A percentile compares a stretch with the other conserved stretches of the same genome.
Conservation (phyloP, 2,797 vertebrate species). For the Petrocephalus sullivani region DNA sequence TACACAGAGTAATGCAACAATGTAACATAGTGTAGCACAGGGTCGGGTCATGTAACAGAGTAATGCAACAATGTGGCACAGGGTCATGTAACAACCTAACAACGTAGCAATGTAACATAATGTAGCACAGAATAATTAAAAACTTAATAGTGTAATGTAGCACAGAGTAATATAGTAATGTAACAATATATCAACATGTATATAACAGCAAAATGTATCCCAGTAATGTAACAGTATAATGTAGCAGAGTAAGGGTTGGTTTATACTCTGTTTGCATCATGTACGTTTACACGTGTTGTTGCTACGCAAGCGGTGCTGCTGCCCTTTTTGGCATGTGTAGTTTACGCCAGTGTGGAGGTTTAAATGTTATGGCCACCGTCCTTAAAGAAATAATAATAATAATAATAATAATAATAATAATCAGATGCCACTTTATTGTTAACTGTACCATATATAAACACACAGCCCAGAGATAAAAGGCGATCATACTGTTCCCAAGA, state of each 20-base stretch:
- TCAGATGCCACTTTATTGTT: not conserved
- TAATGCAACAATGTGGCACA: not conserved
- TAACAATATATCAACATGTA: not conserved
- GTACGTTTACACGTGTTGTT: not conserved
- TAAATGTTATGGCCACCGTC: too few species aligned
- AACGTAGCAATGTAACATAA: not conserved
- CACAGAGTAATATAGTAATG: not conserved
- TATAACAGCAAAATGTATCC: too few species aligned
- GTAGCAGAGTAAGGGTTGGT: not conserved
- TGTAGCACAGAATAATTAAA: not conserved
- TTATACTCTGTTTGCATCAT: not conserved
- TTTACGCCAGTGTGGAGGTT: not conserved
- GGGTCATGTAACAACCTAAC: not conserved
- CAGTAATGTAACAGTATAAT: not conserved
- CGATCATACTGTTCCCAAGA: not conserved
- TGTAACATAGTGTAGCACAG: not conserved
- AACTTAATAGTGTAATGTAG: not conserved
- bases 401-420: not conserved
- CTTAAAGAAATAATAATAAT: too few species aligned
- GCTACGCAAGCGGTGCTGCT: not conserved
- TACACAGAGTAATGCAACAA: not conserved
- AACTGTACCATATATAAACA: not conserved
- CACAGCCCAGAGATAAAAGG: not conserved
- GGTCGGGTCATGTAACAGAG: not conserved
- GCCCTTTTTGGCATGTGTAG: not conserved